These are phyloP conservation scores for Drosophila tanythrix DNA, from an alignment of 2,888 invertebrate genomes.

Conservation along the genomic window DNA sequence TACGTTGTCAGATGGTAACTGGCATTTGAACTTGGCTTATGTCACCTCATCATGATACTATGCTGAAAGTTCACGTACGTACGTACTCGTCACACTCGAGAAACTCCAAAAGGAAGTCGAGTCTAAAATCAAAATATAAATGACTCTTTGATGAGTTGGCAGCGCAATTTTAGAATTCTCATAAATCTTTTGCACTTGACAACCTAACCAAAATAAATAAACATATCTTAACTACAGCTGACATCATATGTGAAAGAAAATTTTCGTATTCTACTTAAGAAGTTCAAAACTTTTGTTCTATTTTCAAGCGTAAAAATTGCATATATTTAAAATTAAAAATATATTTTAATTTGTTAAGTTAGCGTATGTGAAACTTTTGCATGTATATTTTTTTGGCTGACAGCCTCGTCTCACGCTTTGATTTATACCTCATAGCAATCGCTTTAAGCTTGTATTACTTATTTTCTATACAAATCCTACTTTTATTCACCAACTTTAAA, in stretches of 20 bases:
- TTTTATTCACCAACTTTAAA: not conserved
- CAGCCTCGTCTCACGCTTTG: not conserved
- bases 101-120: slow-evolving; percentile 68
- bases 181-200: slow-evolving; percentile 71
- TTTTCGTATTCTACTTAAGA: not conserved
- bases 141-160: slow-evolving; percentile 70
- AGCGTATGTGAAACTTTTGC: not conserved
- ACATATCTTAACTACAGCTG: slow-evolving; percentile 22
- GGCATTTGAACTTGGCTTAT: slow-evolving; percentile 77
- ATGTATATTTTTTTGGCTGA: not conserved
- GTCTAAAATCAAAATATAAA: slow-evolving; percentile 59
- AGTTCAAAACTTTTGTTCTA: not conserved
- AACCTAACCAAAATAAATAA: slow-evolving; percentile 36
- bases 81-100: slow-evolving; percentile 76
- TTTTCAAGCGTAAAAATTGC: not conserved
- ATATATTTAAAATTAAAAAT: not conserved
- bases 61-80: slow-evolving; percentile 58
- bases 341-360: not conserved
- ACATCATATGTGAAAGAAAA: slow-evolving; percentile 44
- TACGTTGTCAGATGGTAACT: slow-evolving; percentile 44
- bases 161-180: slow-evolving; percentile 53
- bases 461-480: too few relatives aligned
- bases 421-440: not conserved
- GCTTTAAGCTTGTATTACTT: not conserved
- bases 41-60: slow-evolving; percentile 60